Conservation (phyloP, 1,140 invertebrate species). For the Lanistes nyassanus region DNA sequence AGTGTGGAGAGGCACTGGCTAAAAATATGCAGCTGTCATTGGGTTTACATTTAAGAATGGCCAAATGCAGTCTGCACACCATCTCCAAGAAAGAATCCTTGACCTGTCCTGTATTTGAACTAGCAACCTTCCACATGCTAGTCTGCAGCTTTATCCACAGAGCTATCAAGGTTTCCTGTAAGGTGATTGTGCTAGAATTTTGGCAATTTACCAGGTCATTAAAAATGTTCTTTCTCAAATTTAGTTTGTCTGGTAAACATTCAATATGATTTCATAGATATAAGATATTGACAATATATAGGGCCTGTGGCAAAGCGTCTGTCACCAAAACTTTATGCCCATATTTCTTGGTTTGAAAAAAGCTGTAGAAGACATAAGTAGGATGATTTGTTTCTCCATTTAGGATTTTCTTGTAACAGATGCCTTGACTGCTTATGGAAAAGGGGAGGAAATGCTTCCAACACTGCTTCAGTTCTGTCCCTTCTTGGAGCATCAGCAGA, state of each 20-base stretch:
- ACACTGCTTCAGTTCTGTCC: constrained; percentile 75
- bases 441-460: constrained; percentile 78
- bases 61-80: too few species aligned
- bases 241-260: background rate
- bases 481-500: constrained; percentile 72
- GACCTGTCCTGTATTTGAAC: too few species aligned
- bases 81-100: too few species aligned
- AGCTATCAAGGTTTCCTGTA: too few species aligned
- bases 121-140: too few species aligned
- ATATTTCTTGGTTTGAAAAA: too few species aligned
- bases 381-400: background rate
- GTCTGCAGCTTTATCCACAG: too few species aligned
- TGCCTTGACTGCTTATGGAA: constrained; percentile 72
- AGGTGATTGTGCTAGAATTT: too few species aligned
- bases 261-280: too few species aligned
- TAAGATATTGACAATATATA: background rate
- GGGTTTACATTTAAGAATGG: too few species aligned
- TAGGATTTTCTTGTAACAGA: constrained; percentile 57
- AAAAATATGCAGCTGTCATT: too few species aligned
- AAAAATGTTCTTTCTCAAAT: background rate
- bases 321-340: background rate
- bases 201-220: background rate
- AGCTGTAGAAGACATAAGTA: constrained; percentile 5
- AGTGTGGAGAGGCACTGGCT: too few species aligned
- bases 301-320: background rate